phyloP scores from a whole-genome alignment of 2,113 vertebrate species.

The Hemichromis elongatus region DNA sequence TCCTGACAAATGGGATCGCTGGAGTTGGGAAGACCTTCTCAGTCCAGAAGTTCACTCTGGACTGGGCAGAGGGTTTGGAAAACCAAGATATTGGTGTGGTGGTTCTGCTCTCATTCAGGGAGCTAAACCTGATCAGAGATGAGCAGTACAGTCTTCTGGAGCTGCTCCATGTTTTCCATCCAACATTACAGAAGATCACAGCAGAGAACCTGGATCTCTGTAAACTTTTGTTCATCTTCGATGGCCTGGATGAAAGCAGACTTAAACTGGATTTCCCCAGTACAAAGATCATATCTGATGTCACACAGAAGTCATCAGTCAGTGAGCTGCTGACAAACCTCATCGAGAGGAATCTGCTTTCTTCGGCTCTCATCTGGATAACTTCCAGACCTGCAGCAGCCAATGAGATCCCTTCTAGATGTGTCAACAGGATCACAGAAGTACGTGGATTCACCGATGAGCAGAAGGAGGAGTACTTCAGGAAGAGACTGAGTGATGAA shows the following conservation, averaged over 20 bases:
- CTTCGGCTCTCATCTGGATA: neutral
- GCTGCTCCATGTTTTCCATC: neutral
- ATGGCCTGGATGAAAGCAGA: slow-evolving; percentile 24
- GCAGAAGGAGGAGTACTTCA: neutral
- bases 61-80: neutral
- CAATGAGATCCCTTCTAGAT: neutral
- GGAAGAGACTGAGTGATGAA: neutral
- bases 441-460: neutral
- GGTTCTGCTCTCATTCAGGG: neutral
- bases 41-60: neutral
- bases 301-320: neutral
- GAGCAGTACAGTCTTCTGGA: neutral
- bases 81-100: neutral
- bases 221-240: slow-evolving; percentile 10
- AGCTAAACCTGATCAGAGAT: neutral
- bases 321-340: neutral
- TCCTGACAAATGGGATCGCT: neutral
- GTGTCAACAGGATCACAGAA: neutral
- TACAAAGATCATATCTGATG: rapidly evolving
- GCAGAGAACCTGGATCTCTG: neutral
- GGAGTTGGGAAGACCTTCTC: neutral
- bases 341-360: neutral
- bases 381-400: slow-evolving; percentile 9
- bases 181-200: neutral
- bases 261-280: neutral